Evolutionary conservation across 2,797 vertebrate species (phyloP), one percentile per base, ranked within the genome.

Genomic region (Sebastes oblongus): DNA sequence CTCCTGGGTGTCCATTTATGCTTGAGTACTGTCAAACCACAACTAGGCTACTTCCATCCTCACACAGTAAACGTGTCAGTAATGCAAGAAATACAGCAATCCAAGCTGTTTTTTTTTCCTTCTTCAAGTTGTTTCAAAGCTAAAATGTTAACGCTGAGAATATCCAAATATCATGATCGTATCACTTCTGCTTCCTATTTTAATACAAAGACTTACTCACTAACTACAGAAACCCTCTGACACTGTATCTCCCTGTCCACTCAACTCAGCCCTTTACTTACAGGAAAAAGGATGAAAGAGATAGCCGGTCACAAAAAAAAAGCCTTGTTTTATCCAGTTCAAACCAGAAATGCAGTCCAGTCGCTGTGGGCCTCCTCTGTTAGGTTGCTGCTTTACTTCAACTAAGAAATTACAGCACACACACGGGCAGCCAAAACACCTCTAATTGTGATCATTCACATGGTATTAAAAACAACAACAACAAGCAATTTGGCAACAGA

Each of bases 261-360:
- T 72, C 36, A 5, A 46, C 72, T 65, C 32, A 32, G 6, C 32
- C 50, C 60, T 80, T 80, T 60, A 34, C 46, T 52, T 62, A 65
- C 56, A 76, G 65, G 74, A 72, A 72, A 46, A 60, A 24, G 32
- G 58, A 73, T 77, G 72, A 88, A 86, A 82, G 66, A 66, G 68
- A 86, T 56, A 78, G 76, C 72, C 68, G 66, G 24, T 66, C 25
- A 78, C 55, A 85, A 91, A 78, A 83, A 16, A 39, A 14, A 58
- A 82, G 42, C 66, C 67, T 85, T 84, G 88, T 93, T 88, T 86
- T 34, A 89, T 93, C 90, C 85, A 82, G 88, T 88, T 90, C 66
- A 87, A 91, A 90, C 89, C 87, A 88, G 91, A 89, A 78, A 52
- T 20, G 76, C 79, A 80, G 86, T 24, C 20, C 66, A 80, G 76